These are phyloP conservation scores for Toxotes jaculatrix DNA, from an alignment of 2,113 vertebrate genomes.

Conservation along the genomic window DNA sequence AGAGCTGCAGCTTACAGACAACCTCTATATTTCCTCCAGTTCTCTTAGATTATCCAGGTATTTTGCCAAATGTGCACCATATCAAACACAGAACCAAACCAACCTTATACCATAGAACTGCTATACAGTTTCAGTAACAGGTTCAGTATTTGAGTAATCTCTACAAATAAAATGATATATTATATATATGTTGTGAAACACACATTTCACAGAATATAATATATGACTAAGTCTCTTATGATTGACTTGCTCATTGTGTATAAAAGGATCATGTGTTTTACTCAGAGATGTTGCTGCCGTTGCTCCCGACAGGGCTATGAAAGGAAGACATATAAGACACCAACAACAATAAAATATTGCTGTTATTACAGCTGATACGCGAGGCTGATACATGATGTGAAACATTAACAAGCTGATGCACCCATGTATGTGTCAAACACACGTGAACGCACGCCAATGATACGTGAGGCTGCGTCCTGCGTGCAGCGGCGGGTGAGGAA, in stretches of 20 bases:
- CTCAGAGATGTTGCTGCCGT: not conserved
- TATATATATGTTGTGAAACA: not conserved
- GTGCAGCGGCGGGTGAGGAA: constrained; percentile 38
- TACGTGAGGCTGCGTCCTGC: not conserved
- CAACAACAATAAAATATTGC: not conserved
- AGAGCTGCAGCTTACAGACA: no score
- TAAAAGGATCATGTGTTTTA: not conserved
- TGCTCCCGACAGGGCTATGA: not conserved
- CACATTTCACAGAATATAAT: not conserved
- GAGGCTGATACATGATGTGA: not conserved
- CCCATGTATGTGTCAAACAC: not conserved
- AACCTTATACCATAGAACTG: not conserved
- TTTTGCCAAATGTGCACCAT: no score
- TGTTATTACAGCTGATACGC: not conserved
- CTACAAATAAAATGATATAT: not conserved
- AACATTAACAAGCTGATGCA: not conserved
- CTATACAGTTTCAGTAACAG: not conserved
- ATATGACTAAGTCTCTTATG: not conserved
- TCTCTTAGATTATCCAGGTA: no score
- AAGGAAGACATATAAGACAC: not conserved
- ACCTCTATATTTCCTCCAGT: no score
- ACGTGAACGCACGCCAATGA: not conserved
- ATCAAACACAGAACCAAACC: no score
- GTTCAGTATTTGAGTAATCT: not conserved
- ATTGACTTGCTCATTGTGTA: not conserved